Base-by-base conservation (phyloP, 2,888 invertebrate species). In the Periphyllus acericola region DNA sequence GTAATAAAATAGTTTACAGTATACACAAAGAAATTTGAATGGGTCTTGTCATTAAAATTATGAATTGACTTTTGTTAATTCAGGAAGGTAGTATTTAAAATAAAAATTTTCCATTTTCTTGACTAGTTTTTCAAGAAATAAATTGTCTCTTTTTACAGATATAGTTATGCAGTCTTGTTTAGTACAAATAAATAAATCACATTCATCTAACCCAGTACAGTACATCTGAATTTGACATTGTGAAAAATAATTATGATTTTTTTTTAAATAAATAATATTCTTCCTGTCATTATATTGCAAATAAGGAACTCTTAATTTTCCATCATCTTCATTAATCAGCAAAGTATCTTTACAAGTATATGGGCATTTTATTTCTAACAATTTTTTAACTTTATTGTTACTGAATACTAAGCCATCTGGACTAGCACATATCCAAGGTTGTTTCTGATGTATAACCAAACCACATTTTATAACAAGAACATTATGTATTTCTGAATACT, bases 341-440 rank as follows among this genome's bases (percentile, higher is more conserved):
- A 87, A 74, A 2, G 40, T 55, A 66, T 87, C 87, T 87, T 87
- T 87, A 81, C 87, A 87, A 87, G 29, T 87, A 19, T 81, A 87
- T 32, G 87, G 87, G 75, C 87, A 87, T 19, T 87, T 87, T 46
- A 87, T 75, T 66, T 87, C 87, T n/a, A 87, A 87, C 19, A 87
- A 66, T 55, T 87, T 87, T 46, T 74, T 40, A 29, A 87, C 34
- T 68, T 75, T 81, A 46, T 85, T 68, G 0, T 29, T 46, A n/a
- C 60, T 32, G 32, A 87, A 19, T 0, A 87, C 72, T 74, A 87
- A 74, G 74, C 87, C 87, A 87, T 87, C 87, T 60, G 87, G 87
- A 74, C 87, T 87, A 74, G 87, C 87, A 81, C 87, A 87, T 3
- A 87, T 46, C 87, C 87, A 87, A 46, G 87, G 87, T 74, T 87